Base-by-base conservation (phyloP, 1,140 invertebrate species). In the Bombus difficillimus region DNA sequence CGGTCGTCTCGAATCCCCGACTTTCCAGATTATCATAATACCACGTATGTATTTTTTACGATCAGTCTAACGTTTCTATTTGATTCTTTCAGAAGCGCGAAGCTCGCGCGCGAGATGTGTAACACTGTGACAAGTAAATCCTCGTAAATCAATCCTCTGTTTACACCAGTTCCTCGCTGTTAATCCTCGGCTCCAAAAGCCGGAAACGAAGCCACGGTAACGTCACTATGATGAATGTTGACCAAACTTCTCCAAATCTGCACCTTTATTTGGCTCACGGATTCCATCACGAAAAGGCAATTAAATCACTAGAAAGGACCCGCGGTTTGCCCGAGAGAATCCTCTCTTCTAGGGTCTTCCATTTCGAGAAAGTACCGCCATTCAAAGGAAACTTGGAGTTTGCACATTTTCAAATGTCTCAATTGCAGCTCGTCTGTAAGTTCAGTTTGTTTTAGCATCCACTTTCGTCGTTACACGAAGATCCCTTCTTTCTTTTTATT, bases 101-200 rank as follows among this genome's bases (percentile, higher is more conserved):
- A 53, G 18, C 5, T 53, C 47, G 18, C 47, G 47, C 47, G 47
- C 5, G 22, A 64, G 6, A 59, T 78, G 25, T 57, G 62, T 41
- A 25, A 13, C 28, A 9, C n/a, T 4, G n/a, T 4, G 87, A 25
- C 69, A 32, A 13, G 68, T n/a, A 79, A 82, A 88, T 89, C 76
- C 72, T 71, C 88, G 77, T 77, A 89, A 89, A 89, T 89, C 88
- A 89, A 73, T 53, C 64, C 59, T 83, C 66, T 81, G 88, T 89
- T 89, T 89, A 75, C 85, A 66, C 13, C 85, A 82, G 74, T 87
- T 81, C 75, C 77, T 87, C 82, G 73, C 34, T 68, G 78, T 87
- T 87, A 87, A 84, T 89, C 85, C 79, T 79, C 32, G 59, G 15
- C 25, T 59, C 18, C 68, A 22, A 32, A 41, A 74, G 53, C 75